phyloP scores from a whole-genome alignment of 1,140 invertebrate species.

The Oryzaephilus surinamensis region DNA sequence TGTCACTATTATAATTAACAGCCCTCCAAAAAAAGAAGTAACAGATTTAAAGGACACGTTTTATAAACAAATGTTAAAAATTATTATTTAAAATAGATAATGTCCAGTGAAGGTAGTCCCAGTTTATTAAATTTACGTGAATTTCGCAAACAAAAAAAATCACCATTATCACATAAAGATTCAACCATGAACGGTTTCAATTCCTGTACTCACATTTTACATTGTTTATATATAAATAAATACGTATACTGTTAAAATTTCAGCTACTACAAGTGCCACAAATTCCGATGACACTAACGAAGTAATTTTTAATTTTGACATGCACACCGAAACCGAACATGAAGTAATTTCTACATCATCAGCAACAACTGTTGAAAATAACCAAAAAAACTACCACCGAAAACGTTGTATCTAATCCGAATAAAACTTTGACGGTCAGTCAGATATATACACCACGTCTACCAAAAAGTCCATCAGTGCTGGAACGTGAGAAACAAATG shows the following conservation, averaged over 20 bases:
- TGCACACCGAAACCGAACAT: conserved; percentile 1
- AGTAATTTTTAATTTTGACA: conserved; percentile 11
- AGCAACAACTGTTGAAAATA: conserved; percentile 10
- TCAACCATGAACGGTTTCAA: conserved; percentile 11
- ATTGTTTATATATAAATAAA: not conserved
- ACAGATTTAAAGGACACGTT: too few relatives aligned
- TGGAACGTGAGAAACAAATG: conserved; percentile 31
- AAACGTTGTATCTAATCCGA: too few relatives aligned
- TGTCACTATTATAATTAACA: too few relatives aligned
- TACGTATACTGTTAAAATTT: conserved; percentile 1
- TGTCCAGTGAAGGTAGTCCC: conserved; percentile 21
- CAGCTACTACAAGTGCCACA: conserved; percentile 11
- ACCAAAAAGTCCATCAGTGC: conserved; percentile 23
- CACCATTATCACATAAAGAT: conserved; percentile 17
- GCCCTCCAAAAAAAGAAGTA: too few relatives aligned
- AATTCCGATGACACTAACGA: conserved; percentile 30
- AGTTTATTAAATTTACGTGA: conserved; percentile 22
- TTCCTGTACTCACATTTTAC: conserved; percentile 18
- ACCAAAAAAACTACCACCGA: too few relatives aligned
- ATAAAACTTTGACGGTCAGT: too few relatives aligned
- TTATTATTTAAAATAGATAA: too few relatives aligned
- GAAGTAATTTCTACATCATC: not conserved
- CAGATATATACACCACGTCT: too few relatives aligned
- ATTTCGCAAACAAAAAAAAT: conserved; percentile 30
- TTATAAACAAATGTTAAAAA: too few relatives aligned